Base-by-base conservation (phyloP, 2,888 invertebrate genomes). In the Xanthostigma xanthostigma region DNA sequence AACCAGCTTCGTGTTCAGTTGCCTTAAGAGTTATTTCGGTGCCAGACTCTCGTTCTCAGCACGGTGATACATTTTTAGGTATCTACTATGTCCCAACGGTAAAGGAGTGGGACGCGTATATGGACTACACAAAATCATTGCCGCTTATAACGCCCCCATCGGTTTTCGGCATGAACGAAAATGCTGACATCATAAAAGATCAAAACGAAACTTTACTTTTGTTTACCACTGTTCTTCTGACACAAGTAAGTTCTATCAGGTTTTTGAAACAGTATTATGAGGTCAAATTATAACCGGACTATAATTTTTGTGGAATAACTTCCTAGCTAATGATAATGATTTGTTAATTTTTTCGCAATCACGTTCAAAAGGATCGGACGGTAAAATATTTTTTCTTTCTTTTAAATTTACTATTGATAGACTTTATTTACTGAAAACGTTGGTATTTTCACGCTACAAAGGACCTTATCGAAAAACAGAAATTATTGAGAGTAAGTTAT, bases 141-240 rank as follows among this genome's bases (percentile, higher is more conserved):
- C 93, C 93, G 1, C 70, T 81, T 49, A 78, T 79, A 33, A 83
- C 91, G 12, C 75, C 80, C 48, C 93, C 94, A 0, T 79, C 81
- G 51, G 85, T 94, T 39, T 94, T 93, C 67, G 94, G 94, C 10
- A 87, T 94, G 77, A 84, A 94, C 64, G 78, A 87, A 50, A 94
- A 94, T 68, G 93, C 92, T 0, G 91, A 93, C 60, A 90, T 94
- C 58, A 83, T 88, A 59, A 90, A 91, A 64, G 92, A 94, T 64
- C 84, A 90, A 64, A 81, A 86, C 57, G 93, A 94, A 63, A 87
- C 90, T 1, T 76, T 78, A 56, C 74, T 83, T 51, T 62, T 95
- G 48, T 78, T 93, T 49, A 66, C 71, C 49, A 89, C 82, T 12
- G 79, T 82, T 11, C 66, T 88, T 48, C 65, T 84, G 8, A 89